phyloP scores from a whole-genome alignment of 2,888 invertebrate genomes.

The Oscheius myriophilus region DNA sequence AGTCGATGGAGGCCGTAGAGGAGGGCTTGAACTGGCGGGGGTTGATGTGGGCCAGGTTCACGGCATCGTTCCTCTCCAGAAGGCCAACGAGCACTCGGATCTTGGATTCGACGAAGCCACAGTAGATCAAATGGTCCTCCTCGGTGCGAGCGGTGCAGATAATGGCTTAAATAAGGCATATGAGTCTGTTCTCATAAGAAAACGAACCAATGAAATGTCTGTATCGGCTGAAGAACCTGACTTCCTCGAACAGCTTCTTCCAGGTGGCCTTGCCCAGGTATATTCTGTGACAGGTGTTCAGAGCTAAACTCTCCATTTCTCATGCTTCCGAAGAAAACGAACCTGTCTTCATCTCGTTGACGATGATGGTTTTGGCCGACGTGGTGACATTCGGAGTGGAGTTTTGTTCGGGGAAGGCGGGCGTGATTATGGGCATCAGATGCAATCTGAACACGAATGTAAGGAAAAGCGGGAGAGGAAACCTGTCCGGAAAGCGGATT shows the following conservation, averaged over 20 bases:
- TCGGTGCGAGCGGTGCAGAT: slow-evolving; percentile 55
- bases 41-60: slow-evolving; percentile 92
- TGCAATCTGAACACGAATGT: slow-evolving; percentile 84
- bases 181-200: no score
- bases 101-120: slow-evolving; percentile 83
- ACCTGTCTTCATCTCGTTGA: slow-evolving; percentile 85
- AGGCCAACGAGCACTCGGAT: slow-evolving; percentile 89
- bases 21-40: slow-evolving; percentile 84
- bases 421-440: slow-evolving; percentile 99
- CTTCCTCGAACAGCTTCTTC: slow-evolving; percentile 91
- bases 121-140: slow-evolving; percentile 65
- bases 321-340: no score
- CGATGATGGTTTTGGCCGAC: slow-evolving; percentile 90
- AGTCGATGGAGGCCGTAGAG: slow-evolving; percentile 36
- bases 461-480: neutral
- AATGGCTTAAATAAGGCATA: neutral
- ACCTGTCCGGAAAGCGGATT: slow-evolving; percentile 52
- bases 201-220: slow-evolving; percentile 87
- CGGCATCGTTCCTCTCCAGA: slow-evolving; percentile 86
- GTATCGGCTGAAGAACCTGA: slow-evolving; percentile 79
- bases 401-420: slow-evolving; percentile 99
- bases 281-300: slow-evolving; percentile 74
- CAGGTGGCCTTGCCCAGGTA: slow-evolving; percentile 85
- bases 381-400: slow-evolving; percentile 96
- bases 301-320: neutral